phyloP scores from a whole-genome alignment of 2,888 invertebrate species.

The Calameuta filiformis region DNA sequence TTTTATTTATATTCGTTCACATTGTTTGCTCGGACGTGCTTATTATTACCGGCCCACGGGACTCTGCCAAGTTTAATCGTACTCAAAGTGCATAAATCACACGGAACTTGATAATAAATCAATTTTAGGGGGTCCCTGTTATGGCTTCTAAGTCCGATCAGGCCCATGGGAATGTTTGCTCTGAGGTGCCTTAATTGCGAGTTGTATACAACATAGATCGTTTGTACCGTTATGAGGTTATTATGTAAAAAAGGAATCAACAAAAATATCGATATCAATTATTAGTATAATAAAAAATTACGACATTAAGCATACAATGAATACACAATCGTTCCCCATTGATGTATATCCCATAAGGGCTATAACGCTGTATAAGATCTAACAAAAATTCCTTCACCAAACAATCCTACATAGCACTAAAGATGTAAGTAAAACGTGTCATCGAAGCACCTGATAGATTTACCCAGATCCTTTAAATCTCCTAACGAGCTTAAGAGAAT shows the following conservation, averaged over 20 bases:
- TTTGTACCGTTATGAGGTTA: background rate
- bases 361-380: background rate
- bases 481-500: background rate
- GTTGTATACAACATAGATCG: background rate
- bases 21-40: slow-evolving; percentile 2
- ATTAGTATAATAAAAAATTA: background rate
- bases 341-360: background rate
- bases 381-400: background rate
- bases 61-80: slow-evolving; percentile 32
- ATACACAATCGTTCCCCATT: background rate
- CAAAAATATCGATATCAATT: background rate
- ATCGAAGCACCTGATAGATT: background rate
- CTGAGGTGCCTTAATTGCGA: background rate
- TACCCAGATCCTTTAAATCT: background rate
- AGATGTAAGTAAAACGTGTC: background rate
- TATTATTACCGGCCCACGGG: slow-evolving; percentile 1
- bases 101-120: slow-evolving; percentile 42
- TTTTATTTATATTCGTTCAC: slow-evolving; percentile 1
- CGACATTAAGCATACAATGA: background rate
- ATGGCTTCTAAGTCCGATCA: slow-evolving; percentile 9
- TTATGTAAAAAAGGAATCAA: background rate
- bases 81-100: slow-evolving; percentile 42
- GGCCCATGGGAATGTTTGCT: slow-evolving; percentile 4
- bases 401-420: background rate
- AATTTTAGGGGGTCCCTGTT: slow-evolving; percentile 38